phyloP scores from a whole-genome alignment of 2,797 vertebrate species.

The Notolabrus celidotus region DNA sequence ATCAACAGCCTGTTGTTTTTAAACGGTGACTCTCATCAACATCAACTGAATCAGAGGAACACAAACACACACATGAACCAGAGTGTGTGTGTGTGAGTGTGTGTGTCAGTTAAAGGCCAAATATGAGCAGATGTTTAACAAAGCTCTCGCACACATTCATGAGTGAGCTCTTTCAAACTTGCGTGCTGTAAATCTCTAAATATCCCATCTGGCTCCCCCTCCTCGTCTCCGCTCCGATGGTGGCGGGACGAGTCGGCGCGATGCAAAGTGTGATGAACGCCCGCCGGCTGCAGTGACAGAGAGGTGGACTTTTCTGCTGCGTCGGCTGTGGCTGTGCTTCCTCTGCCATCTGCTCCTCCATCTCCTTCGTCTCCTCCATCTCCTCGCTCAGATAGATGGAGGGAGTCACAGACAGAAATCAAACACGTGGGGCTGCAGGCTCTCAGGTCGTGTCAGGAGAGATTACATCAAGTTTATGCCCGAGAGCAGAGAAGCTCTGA shows the following conservation, averaged over 20 bases:
- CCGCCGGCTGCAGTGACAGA: constrained; percentile 27
- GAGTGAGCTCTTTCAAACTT: not conserved
- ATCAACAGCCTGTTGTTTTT: not conserved
- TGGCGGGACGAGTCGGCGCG: constrained; percentile 18
- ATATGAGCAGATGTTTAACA: constrained; percentile 33
- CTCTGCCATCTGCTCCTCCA: constrained; percentile 50
- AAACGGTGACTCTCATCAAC: not conserved
- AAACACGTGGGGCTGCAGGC: not conserved
- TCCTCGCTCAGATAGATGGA: constrained; percentile 25
- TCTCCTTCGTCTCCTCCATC: not conserved
- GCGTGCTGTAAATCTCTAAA: constrained; percentile 23
- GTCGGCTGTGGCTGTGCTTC: constrained; percentile 23
- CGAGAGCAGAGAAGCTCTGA: constrained; percentile 3
- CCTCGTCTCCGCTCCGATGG: constrained; percentile 2
- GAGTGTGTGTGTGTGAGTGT: not conserved
- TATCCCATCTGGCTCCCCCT: constrained; percentile 28
- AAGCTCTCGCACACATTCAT: constrained; percentile 5
- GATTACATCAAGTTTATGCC: constrained; percentile 11
- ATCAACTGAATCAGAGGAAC: not conserved
- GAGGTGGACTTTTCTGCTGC: constrained; percentile 50
- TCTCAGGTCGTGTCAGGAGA: not conserved
- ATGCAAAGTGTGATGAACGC: constrained; percentile 55
- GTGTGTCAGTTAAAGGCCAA: not conserved
- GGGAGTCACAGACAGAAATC: constrained; percentile 8
- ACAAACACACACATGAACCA: not conserved